A percentile compares a stretch with the other conserved stretches of the same genome.
phyloP scores from a whole-genome alignment of 2,113 vertebrate genomes.

The Centropus bengalensis region DNA sequence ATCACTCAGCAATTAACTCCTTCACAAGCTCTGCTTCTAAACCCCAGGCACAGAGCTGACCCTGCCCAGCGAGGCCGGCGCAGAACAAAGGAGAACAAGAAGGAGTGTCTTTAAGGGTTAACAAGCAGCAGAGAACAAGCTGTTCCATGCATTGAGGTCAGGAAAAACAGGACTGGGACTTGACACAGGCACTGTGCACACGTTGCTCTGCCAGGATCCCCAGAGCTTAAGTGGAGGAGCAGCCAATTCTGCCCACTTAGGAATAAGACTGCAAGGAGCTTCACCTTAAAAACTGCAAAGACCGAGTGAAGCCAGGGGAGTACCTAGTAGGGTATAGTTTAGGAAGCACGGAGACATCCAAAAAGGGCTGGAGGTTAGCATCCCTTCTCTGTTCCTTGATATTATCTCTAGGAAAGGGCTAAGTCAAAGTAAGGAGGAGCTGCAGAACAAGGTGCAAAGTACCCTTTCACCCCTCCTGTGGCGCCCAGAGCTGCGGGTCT shows the following conservation, averaged over 20 bases:
- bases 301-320: background rate
- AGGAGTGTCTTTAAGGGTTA: slow-evolving; percentile 1
- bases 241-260: background rate
- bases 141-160: slow-evolving; percentile 31
- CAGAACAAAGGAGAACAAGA: background rate
- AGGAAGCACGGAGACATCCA: background rate
- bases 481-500: background rate
- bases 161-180: slow-evolving; percentile 28
- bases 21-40: background rate
- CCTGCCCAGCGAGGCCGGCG: background rate
- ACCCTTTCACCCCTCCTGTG: background rate
- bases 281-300: background rate
- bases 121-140: slow-evolving; percentile 38
- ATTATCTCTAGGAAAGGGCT: background rate
- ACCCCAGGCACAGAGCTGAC: background rate
- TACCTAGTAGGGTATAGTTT: background rate
- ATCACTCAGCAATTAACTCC: slow-evolving; percentile 46
- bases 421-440: background rate
- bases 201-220: background rate
- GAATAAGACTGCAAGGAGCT: background rate
- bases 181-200: background rate
- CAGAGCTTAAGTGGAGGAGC: background rate
- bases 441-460: background rate
- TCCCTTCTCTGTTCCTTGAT: background rate
- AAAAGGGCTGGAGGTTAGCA: background rate